phyloP scores from a whole-genome alignment of 2,888 invertebrate species.

The Synanthedon andrenaeformis region DNA sequence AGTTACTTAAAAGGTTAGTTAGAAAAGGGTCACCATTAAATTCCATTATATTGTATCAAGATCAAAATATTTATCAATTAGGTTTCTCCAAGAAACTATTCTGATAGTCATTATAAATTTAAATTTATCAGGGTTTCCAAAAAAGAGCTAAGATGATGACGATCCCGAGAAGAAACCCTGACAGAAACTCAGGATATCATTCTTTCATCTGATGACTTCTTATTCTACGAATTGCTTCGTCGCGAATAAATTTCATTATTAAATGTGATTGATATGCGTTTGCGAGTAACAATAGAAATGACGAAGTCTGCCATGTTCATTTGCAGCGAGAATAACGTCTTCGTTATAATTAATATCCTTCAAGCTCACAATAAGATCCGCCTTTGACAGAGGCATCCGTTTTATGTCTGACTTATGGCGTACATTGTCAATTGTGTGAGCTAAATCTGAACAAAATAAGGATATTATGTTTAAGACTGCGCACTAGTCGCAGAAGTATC shows the following conservation, averaged over 20 bases:
- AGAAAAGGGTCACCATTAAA: too few relatives aligned
- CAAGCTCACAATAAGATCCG: constrained; percentile 34
- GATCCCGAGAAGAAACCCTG: too few relatives aligned
- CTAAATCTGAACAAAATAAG: constrained; percentile 51
- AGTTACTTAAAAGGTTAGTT: too few relatives aligned
- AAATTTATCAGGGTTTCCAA: too few relatives aligned
- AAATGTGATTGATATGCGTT: not conserved
- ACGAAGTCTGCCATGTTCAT: not conserved
- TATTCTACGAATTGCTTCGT: not conserved
- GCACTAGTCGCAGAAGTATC: not conserved
- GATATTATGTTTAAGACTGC: constrained; percentile 7
- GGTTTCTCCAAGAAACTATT: too few relatives aligned
- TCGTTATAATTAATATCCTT: constrained; percentile 43
- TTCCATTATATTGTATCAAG: too few relatives aligned
- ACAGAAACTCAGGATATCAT: too few relatives aligned
- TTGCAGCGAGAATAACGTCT: not conserved
- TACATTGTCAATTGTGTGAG: constrained; percentile 58
- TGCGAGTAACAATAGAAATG: not conserved
- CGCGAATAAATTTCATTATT: too few relatives aligned
- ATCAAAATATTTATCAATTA: too few relatives aligned
- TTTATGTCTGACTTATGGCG: constrained; percentile 57
- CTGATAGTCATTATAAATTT: too few relatives aligned
- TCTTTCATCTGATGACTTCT: not conserved
- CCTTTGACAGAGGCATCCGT: constrained; percentile 52
- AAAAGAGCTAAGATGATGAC: too few relatives aligned